Evolutionary conservation across 2,888 invertebrate species (phyloP), one percentile per base, ranked within the genome.

Genomic region (Apodemia duryi): DNA sequence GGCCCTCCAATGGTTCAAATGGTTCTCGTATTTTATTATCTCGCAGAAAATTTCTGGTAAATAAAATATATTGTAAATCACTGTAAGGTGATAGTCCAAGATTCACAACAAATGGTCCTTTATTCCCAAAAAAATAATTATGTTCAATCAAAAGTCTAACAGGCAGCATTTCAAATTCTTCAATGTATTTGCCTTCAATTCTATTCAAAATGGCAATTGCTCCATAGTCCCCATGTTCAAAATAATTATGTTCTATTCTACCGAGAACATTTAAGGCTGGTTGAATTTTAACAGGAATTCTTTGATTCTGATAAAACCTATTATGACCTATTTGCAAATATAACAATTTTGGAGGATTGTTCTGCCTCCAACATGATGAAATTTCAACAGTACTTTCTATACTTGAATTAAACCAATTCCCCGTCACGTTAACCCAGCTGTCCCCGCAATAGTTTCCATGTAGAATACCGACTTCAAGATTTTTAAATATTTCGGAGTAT

Each of bases 381-480:
- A 98, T 92, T 78, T 97, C 96, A 41, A 99, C 87, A 1, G 96
- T 97, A 68, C 96, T 96, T 75, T 95, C 95, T 41, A 93, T 81
- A 74, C 97, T 97, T 62, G 94, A 94, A 73, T 95, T 96, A 82
- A 99, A 98, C 84, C 93, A 94, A 80, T 97, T 98, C n/a, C 96
- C 96, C 1, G 97, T 98, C n/a, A 98, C 94, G 82, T 99, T 99
- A 1, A 98, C 95, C 89, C 95, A 95, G 61, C 95, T 94, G 74
- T 95, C 93, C 6, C 95, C 95, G 77, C 99, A 99, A 78, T 95
- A 98, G 84, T 99, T 99, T 2, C 99, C 98, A 72, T 99, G 95
- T 63, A 98, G 88, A 60, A 99, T 94, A 0, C 98, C 99, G 46
- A 96, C 94, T 78, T 98, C 97, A 7, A 96, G 88, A 84, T 99